phyloP scores from a whole-genome alignment of 1,140 invertebrate species.

The Vollenhovia emeryi region DNA sequence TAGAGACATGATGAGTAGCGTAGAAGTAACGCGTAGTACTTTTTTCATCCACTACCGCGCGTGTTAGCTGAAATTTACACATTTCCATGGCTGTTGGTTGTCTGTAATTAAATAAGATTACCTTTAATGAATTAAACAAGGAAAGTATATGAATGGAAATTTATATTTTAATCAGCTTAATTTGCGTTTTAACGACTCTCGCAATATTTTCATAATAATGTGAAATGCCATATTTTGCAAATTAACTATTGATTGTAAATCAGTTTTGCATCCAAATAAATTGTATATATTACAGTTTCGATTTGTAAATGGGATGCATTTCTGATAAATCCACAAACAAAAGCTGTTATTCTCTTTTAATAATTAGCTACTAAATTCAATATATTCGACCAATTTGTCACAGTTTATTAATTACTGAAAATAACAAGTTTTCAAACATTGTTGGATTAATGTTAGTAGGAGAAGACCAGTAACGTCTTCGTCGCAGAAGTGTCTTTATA shows the following conservation, averaged over 20 bases:
- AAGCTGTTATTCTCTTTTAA: conserved; percentile 42
- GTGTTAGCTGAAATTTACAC: background rate
- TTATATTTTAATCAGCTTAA: conserved; percentile 15
- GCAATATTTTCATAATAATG: background rate
- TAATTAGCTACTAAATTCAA: conserved; percentile 46
- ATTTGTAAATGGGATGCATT: conserved; percentile 19
- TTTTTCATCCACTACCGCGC: background rate
- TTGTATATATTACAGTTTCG: conserved; percentile 11
- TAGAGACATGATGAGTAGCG: conserved; percentile 17
- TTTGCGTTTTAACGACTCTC: conserved; percentile 31
- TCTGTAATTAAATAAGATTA: conserved; percentile 16
- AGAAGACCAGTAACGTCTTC: conserved; percentile 24
- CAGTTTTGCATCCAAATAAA: conserved; percentile 30
- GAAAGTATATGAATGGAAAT: background rate
- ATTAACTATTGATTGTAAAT: conserved; percentile 28
- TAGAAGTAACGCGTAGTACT: background rate
- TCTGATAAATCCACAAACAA: conserved; percentile 24
- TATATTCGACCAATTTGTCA: conserved; percentile 30
- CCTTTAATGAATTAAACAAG: background rate
- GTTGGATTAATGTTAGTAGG: conserved; percentile 27
- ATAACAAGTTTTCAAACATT: conserved; percentile 16
- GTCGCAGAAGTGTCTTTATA: conserved; percentile 26
- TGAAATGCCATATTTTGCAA: conserved; percentile 23
- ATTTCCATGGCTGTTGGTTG: background rate
- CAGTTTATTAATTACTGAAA: conserved; percentile 22